phyloP scores from a whole-genome alignment of 2,113 vertebrate species.

The Empidonax alnorum region DNA sequence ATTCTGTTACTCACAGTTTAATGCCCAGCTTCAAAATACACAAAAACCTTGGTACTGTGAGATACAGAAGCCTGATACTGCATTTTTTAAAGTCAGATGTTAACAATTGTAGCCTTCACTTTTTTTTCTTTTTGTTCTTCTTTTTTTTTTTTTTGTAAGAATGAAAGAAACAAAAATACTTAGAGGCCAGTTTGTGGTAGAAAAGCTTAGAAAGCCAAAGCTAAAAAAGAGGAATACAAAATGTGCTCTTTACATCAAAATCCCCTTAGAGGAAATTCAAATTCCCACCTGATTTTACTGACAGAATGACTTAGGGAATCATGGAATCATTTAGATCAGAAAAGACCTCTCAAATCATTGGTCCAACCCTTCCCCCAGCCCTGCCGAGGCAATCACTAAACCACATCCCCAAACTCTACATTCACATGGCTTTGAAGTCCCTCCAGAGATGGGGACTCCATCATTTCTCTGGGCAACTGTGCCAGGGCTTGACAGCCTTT shows the following conservation, averaged over 20 bases:
- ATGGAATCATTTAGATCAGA: neutral
- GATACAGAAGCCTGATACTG: neutral
- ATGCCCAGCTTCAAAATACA: neutral
- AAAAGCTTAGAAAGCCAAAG: neutral
- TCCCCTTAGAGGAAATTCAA: neutral
- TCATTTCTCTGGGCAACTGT: neutral
- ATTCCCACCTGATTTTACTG: neutral
- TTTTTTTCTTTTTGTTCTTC: neutral
- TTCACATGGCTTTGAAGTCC: rapidly evolving
- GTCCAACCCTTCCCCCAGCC: rapidly evolving
- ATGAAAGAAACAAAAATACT: neutral
- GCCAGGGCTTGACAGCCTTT: rapidly evolving
- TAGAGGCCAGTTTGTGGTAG: neutral
- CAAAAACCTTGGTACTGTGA: rapidly evolving
- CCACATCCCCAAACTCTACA: too few species aligned
- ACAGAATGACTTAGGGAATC: neutral
- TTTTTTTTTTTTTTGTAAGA: neutral
- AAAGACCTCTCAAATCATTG: neutral
- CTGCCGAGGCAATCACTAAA: neutral
- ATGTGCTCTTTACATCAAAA: neutral
- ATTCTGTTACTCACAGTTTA: neutral
- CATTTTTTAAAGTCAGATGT: neutral
- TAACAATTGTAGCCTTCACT: neutral
- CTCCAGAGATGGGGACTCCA: neutral
- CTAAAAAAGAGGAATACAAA: neutral